These are phyloP conservation scores for Galerucella calmariensis DNA, from an alignment of 2,888 invertebrate genomes.

Conservation along the genomic window DNA sequence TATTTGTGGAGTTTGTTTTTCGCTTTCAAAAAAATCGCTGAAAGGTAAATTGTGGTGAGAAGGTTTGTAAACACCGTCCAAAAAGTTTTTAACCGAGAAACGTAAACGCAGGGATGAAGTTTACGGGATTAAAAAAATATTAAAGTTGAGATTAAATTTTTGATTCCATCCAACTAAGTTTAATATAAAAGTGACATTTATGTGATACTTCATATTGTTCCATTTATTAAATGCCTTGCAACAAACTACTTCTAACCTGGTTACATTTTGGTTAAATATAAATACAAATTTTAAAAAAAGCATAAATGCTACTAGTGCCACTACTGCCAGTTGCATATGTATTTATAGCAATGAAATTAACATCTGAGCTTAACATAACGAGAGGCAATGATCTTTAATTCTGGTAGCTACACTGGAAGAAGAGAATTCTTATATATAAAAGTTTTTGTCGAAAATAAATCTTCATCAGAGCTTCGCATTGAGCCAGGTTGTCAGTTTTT, in stretches of 20 bases:
- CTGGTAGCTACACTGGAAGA: neutral
- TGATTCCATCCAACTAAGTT: neutral
- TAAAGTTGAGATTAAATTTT: neutral
- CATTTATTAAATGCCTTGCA: neutral
- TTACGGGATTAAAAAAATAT: neutral
- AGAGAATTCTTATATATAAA: neutral
- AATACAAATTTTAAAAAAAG: neutral
- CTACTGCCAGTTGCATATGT: slow-evolving; percentile 11
- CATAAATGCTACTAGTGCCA: neutral
- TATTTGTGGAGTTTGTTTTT: slow-evolving; percentile 1
- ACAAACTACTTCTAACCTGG: neutral
- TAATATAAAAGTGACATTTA: neutral
- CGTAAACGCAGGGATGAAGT: neutral
- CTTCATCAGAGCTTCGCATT: too few species aligned
- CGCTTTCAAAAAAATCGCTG: neutral
- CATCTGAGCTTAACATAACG: neutral
- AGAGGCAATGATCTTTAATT: slow-evolving; percentile 14
- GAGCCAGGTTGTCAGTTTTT: too few species aligned
- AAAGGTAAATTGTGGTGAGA: slow-evolving; percentile 5
- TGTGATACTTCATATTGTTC: too few species aligned
- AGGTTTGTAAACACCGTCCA: neutral
- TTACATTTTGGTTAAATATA: neutral
- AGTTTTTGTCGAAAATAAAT: too few species aligned
- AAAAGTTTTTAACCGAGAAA: neutral
- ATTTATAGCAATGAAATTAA: slow-evolving; percentile 18